phyloP scores from a whole-genome alignment of 2,113 vertebrate genomes.

The Tympanuchus pallidicinctus region DNA sequence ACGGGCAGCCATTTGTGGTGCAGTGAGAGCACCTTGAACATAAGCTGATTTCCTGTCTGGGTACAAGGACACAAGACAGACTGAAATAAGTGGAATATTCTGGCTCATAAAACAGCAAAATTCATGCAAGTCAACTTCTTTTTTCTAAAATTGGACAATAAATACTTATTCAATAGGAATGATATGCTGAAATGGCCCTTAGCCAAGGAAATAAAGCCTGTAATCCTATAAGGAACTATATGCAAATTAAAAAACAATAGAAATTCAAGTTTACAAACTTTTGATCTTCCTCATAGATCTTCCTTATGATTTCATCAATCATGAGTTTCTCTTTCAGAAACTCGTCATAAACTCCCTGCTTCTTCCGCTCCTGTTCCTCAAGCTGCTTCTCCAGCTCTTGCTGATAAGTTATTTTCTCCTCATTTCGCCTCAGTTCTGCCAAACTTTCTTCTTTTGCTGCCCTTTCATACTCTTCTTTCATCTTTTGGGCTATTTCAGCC shows the following conservation, averaged over 20 bases:
- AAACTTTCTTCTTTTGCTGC: slow-evolving; percentile 72
- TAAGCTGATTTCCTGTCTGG: background rate
- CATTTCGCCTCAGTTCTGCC: slow-evolving; percentile 72
- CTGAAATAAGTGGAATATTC: background rate
- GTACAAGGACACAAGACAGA: rapidly evolving
- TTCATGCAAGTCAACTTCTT: background rate
- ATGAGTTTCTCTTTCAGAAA: slow-evolving; percentile 92
- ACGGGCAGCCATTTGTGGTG: rapidly evolving
- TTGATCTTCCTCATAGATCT: slow-evolving; percentile 92
- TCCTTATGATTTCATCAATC: slow-evolving; percentile 92
- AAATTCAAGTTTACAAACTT: slow-evolving; percentile 77
- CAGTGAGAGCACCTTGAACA: background rate
- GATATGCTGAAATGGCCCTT: background rate
- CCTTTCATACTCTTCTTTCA: slow-evolving; percentile 81
- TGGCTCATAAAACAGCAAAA: background rate
- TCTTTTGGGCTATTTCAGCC: slow-evolving; percentile 77
- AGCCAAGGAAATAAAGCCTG: background rate
- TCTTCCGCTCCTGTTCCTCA: slow-evolving; percentile 84
- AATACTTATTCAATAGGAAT: background rate
- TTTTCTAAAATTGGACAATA: background rate
- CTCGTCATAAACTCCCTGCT: slow-evolving; percentile 88
- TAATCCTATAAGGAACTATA: no score
- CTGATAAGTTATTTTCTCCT: slow-evolving; percentile 80
- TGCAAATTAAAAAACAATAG: background rate
- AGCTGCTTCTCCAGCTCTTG: slow-evolving; percentile 89